Percentiles rank a stretch among this genome's conserved stretches.
Evolutionary conservation across 1,140 invertebrate species (phyloP).

Genomic region (Eulimnadia texana): DNA sequence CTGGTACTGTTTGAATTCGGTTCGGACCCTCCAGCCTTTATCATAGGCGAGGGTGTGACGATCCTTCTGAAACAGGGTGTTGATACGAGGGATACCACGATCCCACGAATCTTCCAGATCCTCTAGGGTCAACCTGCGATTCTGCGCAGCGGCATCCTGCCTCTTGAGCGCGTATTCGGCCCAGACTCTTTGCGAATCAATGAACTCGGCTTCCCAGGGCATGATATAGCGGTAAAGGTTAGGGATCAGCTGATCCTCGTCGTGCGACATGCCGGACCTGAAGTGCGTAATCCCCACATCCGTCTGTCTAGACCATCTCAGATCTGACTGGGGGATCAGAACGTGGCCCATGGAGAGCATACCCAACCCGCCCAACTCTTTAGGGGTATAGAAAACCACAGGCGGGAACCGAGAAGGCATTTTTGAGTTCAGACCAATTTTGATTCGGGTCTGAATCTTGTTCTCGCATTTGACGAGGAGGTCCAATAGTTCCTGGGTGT

Average conservation of each 20-base stretch:
- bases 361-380: slow-evolving; percentile 88
- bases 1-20: slow-evolving; percentile 98
- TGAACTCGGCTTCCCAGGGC: slow-evolving; percentile 99
- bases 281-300: slow-evolving; percentile 99
- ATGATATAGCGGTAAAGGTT: slow-evolving; percentile 98
- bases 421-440: slow-evolving; percentile 99
- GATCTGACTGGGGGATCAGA: slow-evolving; percentile 85
- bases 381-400: slow-evolving; percentile 99
- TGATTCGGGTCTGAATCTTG: slow-evolving; percentile 99
- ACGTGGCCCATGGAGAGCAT: slow-evolving; percentile 99
- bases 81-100: slow-evolving; percentile 95
- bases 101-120: slow-evolving; percentile 99
- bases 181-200: slow-evolving; percentile 98
- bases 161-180: slow-evolving; percentile 97
- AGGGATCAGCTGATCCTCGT: slow-evolving; percentile 98
- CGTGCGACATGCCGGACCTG: slow-evolving; percentile 98
- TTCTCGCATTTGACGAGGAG: slow-evolving; percentile 98
- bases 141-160: slow-evolving; percentile 98
- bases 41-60: slow-evolving; percentile 97
- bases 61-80: slow-evolving; percentile 98
- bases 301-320: slow-evolving; percentile 97
- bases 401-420: slow-evolving; percentile 99
- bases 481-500: slow-evolving; percentile 94
- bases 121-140: slow-evolving; percentile 91
- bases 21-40: slow-evolving; percentile 97